A percentile compares a stretch with the other conserved stretches of the same genome.
These are phyloP conservation scores for Tragelaphus imberbis DNA, from an alignment of 2,113 vertebrate species.

Conservation along the genomic window DNA sequence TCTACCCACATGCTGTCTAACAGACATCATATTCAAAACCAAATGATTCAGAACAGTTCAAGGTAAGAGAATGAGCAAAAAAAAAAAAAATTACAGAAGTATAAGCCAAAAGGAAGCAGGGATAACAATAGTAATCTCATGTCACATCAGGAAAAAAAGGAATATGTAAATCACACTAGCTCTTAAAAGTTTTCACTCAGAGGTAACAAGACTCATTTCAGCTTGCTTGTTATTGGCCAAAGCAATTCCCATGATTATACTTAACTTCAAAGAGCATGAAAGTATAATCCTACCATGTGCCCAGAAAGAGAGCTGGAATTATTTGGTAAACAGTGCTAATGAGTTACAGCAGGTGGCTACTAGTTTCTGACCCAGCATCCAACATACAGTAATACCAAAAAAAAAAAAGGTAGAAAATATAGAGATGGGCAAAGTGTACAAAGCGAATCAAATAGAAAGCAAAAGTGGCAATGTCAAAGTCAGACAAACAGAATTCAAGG, in stretches of 20 bases:
- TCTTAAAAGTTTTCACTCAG: background rate
- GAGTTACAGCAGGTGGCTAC: background rate
- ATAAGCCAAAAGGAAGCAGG: background rate
- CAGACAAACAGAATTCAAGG: background rate
- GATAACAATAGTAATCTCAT: background rate
- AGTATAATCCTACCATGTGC: background rate
- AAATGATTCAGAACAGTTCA: background rate
- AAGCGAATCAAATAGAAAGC: background rate
- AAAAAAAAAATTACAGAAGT: background rate
- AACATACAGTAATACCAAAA: background rate
- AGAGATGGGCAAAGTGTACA: background rate
- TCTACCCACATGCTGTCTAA: background rate
- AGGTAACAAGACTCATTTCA: background rate
- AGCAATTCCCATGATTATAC: background rate
- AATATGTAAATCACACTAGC: background rate
- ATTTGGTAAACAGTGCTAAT: background rate
- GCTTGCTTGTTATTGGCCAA: background rate
- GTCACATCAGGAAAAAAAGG: background rate
- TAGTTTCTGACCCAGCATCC: background rate
- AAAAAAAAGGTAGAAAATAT: background rate
- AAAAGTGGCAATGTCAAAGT: background rate
- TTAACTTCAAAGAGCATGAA: background rate
- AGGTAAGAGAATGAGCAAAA: background rate
- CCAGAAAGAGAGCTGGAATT: background rate
- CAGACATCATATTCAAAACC: background rate